Percentiles rank a stretch among this genome's conserved stretches.
phyloP scores from a whole-genome alignment of 2,888 invertebrate species.

The Uropetala carovei region DNA sequence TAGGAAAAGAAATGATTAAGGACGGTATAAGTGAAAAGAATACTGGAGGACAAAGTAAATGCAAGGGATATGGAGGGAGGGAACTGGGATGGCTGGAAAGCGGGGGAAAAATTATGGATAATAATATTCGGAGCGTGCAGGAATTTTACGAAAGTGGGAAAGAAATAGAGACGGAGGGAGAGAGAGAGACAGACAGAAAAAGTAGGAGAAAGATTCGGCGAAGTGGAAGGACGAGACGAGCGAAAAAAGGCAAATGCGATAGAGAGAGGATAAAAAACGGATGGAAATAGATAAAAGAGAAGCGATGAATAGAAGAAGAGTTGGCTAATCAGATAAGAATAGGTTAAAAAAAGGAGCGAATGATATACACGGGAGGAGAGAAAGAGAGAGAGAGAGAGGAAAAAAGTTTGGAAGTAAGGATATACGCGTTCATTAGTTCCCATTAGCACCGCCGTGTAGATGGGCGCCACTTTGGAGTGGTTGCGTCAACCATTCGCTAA shows the following conservation, averaged over 20 bases:
- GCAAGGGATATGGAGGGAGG: too few species aligned
- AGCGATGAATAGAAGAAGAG: background rate
- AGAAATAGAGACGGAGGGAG: too few species aligned
- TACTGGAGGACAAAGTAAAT: too few species aligned
- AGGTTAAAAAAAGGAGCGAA: constrained; percentile 22
- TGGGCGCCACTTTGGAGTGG: constrained; percentile 61
- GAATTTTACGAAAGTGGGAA: too few species aligned
- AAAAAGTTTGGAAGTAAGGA: background rate
- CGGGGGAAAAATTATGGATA: too few species aligned
- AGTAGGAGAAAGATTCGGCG: too few species aligned
- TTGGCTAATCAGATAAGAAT: constrained; percentile 18
- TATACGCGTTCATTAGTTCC: constrained; percentile 60
- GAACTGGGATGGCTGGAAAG: too few species aligned
- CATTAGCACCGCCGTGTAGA: constrained; percentile 39
- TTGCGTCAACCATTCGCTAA: constrained; percentile 63
- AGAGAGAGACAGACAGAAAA: too few species aligned
- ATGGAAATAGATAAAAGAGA: background rate
- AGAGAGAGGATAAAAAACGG: background rate
- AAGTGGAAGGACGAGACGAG: background rate
- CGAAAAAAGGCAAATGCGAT: background rate
- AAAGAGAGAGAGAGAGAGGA: background rate
- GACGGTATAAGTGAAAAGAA: too few species aligned
- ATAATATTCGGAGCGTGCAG: too few species aligned
- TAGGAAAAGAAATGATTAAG: too few species aligned
- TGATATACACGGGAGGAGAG: background rate